Conservation (phyloP, 1,140 invertebrate genomes). For the Lysiphlebus fabarum region DNA sequence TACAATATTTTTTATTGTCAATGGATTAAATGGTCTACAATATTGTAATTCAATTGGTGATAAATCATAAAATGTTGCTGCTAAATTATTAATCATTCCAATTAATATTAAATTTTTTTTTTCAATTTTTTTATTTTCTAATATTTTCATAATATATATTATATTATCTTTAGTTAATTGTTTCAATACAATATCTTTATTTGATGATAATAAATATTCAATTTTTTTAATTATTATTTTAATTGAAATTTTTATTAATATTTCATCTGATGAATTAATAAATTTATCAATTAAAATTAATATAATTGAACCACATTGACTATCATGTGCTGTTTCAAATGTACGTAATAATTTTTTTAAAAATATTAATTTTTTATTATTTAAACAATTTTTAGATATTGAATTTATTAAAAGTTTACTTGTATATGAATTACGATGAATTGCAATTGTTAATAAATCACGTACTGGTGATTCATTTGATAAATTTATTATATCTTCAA, state of each 20-base stretch:
- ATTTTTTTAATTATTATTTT: slow-evolving; percentile 63
- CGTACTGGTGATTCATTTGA: slow-evolving; percentile 63
- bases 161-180: slow-evolving; percentile 63
- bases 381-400: slow-evolving; percentile 60
- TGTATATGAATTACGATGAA: slow-evolving; percentile 64
- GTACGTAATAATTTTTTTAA: slow-evolving; percentile 60
- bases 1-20: slow-evolving; percentile 50
- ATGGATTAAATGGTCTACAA: slow-evolving; percentile 49
- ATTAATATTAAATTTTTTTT: slow-evolving; percentile 60
- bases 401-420: slow-evolving; percentile 72
- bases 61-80: slow-evolving; percentile 55
- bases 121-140: slow-evolving; percentile 54
- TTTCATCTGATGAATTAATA: slow-evolving; percentile 60
- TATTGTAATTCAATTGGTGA: slow-evolving; percentile 52
- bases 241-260: slow-evolving; percentile 60
- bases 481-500: slow-evolving; percentile 64
- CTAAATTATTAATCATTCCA: slow-evolving; percentile 61
- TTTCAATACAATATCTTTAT: slow-evolving; percentile 50
- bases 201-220: slow-evolving; percentile 62
- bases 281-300: slow-evolving; percentile 62
- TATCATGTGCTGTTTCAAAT: slow-evolving; percentile 66
- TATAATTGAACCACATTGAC: slow-evolving; percentile 64
- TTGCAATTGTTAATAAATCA: slow-evolving; percentile 60
- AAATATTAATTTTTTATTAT: slow-evolving; percentile 53
- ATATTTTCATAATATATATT: slow-evolving; percentile 55